Evolutionary conservation across 1,140 invertebrate genomes (phyloP).

Genomic region (Drosophila littoralis): DNA sequence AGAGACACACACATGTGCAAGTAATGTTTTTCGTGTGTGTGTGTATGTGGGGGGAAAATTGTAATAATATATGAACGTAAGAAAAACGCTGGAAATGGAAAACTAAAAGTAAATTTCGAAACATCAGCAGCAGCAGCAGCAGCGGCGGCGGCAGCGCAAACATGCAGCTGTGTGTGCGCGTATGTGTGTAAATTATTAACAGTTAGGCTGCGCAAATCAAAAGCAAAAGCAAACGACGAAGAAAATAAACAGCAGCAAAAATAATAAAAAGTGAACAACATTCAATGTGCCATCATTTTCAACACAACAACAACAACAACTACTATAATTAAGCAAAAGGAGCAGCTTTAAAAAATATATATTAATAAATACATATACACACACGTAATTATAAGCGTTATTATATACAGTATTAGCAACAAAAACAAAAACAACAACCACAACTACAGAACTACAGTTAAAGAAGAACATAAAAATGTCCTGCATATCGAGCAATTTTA

Average conservation of each 20-base stretch:
- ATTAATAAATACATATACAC: conserved; percentile 39
- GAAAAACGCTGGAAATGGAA: conserved; percentile 63
- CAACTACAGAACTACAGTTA: conserved; percentile 9
- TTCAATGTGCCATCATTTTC: conserved; percentile 59
- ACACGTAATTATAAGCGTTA: conserved; percentile 28
- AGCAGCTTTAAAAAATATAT: conserved; percentile 52
- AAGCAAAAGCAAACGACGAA: conserved; percentile 27
- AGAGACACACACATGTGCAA: conserved; percentile 54
- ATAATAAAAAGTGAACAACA: conserved; percentile 42
- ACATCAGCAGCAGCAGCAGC: conserved; percentile 22
- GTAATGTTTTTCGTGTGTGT: conserved; percentile 56
- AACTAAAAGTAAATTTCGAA: conserved; percentile 67
- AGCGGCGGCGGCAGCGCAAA: conserved; percentile 21
- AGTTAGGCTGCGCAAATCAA: conserved; percentile 37
- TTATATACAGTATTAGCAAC: conserved; percentile 67
- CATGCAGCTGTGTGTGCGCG: conserved; percentile 49
- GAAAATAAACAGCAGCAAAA: conserved; percentile 33
- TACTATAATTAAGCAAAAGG: conserved; percentile 44
- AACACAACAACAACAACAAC: conserved; percentile 21
- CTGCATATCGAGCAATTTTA: conserved; percentile 84
- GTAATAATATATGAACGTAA: conserved; percentile 81
- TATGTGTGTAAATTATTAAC: conserved; percentile 52
- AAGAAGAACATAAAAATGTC: conserved; percentile 67
- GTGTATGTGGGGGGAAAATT: conserved; percentile 73
- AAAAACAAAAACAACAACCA: conserved; percentile 24